Evolutionary conservation across 1,140 invertebrate genomes (phyloP).

Genomic region (Dryas iulia): DNA sequence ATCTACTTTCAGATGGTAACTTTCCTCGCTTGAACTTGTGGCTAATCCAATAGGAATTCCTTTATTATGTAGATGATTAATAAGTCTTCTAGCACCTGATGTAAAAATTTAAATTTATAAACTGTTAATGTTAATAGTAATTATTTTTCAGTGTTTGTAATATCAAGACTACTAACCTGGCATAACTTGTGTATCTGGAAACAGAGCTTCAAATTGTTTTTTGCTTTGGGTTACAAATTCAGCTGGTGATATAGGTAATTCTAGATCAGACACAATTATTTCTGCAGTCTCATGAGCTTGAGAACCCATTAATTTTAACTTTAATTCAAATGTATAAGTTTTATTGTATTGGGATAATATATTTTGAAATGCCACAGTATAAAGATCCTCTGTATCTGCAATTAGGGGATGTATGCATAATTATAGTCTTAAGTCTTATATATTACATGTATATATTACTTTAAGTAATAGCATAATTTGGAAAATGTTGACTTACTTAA

Average conservation of each 20-base stretch:
- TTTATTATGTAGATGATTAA: conserved; percentile 84
- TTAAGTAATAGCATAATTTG: background rate
- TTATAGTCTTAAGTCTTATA: background rate
- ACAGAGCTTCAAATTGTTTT: conserved; percentile 80
- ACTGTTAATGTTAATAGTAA: too few species aligned
- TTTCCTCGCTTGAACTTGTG: conserved; percentile 84
- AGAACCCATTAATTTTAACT: conserved; percentile 88
- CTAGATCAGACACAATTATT: conserved; percentile 82
- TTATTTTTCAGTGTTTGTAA: too few species aligned
- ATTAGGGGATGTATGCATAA: conserved; percentile 11
- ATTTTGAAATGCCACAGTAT: conserved; percentile 86
- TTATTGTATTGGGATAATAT: conserved; percentile 86
- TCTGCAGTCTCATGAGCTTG: conserved; percentile 82
- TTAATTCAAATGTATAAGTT: conserved; percentile 88
- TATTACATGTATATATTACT: background rate
- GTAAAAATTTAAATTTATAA: conserved; percentile 25
- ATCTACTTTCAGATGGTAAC: conserved; percentile 84
- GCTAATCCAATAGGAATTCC: conserved; percentile 87
- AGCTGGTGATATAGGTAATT: conserved; percentile 86
- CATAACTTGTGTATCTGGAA: conserved; percentile 82
- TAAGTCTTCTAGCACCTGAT: conserved; percentile 85
- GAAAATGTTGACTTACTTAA: conserved; percentile 50
- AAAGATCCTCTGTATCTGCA: conserved; percentile 90
- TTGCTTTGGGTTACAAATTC: conserved; percentile 81
- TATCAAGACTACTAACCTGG: conserved; percentile 85